Evolutionary conservation across 2,113 vertebrate genomes (phyloP), one percentile per base, ranked within the genome.

Genomic region (Aegypius monachus): DNA sequence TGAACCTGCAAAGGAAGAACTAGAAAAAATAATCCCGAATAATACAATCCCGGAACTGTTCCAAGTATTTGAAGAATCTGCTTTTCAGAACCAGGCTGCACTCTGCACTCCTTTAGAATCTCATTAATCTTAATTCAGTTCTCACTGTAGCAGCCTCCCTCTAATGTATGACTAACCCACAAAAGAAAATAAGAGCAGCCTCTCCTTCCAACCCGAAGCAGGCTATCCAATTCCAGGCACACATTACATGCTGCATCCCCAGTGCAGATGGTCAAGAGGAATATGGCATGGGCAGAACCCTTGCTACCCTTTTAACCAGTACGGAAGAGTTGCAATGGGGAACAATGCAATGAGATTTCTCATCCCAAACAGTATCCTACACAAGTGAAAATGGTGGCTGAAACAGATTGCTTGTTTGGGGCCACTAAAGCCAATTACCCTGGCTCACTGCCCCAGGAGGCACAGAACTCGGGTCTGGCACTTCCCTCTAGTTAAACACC

Each of bases 121-220:
- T 93, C 92, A 94, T 95, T 94, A 70, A 87, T 66, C 45, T 87
- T 89, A 94, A 94, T 71, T 84, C 59, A 71, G n/a, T 50, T 91
- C 77, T 89, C 61, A 34, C 42, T 18, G 61, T 84, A 95, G 89
- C 94, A 87, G 47, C 48, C 85, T 89, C 47, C 72, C 72, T 45
- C n/a, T 84, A 59, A 81, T 8, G 61, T n/a, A 92, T 36, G 56
- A 71, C 47, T 86, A 91, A 71, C 59, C n/a, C 63, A 91, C 68
- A 81, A 43, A 83, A 67, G 45, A 62, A 74, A 84, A 0, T 3
- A 79, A n/a, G 50, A 92, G 52, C 52, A 75, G 81, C 27, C 50
- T 94, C 72, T 72, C 42, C 70, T 91, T 87, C 86, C 81, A 79
- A 10, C n/a, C 52, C 5, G 6, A 58, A 29, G 67, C 55, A 79